phyloP scores from a whole-genome alignment of 2,888 invertebrate species.

The Sminthurinus aureus region DNA sequence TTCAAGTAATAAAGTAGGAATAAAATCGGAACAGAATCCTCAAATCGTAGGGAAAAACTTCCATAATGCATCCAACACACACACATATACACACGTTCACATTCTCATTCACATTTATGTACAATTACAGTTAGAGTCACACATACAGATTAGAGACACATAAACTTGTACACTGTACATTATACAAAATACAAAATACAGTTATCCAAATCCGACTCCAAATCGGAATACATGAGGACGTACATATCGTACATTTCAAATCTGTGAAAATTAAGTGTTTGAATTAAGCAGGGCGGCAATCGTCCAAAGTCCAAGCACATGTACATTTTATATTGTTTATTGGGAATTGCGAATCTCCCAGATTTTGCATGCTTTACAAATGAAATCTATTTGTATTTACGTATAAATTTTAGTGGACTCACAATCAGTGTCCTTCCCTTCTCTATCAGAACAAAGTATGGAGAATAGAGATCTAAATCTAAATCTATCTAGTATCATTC shows the following conservation, averaged over 20 bases:
- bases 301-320: not conserved
- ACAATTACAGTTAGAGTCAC: no score
- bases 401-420: no score
- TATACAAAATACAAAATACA: not conserved
- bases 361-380: not conserved
- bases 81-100: not conserved
- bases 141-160: not conserved
- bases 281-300: not conserved
- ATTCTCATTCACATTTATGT: not conserved
- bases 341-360: not conserved
- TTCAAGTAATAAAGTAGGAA: constrained; percentile 5
- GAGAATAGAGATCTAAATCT: not conserved
- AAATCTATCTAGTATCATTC: not conserved
- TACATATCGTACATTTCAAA: not conserved
- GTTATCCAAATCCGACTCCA: no score
- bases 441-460: not conserved
- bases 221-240: not conserved
- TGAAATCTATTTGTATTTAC: not conserved
- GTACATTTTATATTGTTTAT: not conserved
- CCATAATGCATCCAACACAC: not conserved
- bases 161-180: not conserved
- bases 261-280: not conserved
- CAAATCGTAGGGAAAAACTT: constrained; percentile 2
- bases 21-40: not conserved
- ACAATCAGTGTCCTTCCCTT: no score